A percentile compares a stretch with the other conserved stretches of the same genome.
Evolutionary conservation across 2,113 vertebrate genomes (phyloP).

Genomic region (Hypomesus transpacificus): DNA sequence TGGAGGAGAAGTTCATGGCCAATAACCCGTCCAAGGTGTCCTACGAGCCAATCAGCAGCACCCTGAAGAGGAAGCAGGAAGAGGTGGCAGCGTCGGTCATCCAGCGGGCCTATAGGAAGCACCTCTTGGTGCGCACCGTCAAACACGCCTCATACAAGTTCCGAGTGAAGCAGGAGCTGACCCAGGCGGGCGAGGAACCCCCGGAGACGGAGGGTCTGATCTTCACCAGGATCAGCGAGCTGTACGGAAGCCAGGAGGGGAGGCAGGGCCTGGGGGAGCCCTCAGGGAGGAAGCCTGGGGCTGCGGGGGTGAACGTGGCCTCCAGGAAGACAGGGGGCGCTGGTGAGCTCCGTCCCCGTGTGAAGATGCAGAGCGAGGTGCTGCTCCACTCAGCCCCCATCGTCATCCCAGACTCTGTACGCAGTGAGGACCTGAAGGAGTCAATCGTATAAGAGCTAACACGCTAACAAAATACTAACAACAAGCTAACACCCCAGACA

Average conservation of each 20-base stretch:
- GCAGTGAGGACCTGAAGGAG: slow-evolving; percentile 68
- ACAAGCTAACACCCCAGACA: background rate
- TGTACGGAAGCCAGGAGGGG: slow-evolving; percentile 59
- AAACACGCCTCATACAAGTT: slow-evolving; percentile 83
- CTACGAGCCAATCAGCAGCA: slow-evolving; percentile 92
- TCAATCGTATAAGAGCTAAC: slow-evolving; percentile 71
- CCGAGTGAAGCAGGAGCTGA: slow-evolving; percentile 61
- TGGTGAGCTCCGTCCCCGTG: background rate
- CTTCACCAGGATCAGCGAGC: slow-evolving; percentile 62
- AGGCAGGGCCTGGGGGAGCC: background rate
- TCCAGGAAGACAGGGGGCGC: background rate
- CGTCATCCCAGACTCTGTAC: slow-evolving; percentile 4
- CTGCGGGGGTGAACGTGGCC: background rate
- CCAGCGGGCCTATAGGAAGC: slow-evolving; percentile 85
- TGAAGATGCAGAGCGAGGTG: slow-evolving; percentile 60
- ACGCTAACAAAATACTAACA: background rate
- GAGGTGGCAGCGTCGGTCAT: slow-evolving; percentile 86
- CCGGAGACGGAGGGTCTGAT: slow-evolving; percentile 81
- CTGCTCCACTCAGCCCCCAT: slow-evolving; percentile 53
- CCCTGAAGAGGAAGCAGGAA: slow-evolving; percentile 88
- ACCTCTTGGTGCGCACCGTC: slow-evolving; percentile 75
- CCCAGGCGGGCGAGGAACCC: accelerated
- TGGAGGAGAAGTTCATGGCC: slow-evolving; percentile 97
- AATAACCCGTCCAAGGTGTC: slow-evolving; percentile 85
- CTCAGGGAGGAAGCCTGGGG: slow-evolving; percentile 5